A percentile compares a stretch with the other conserved stretches of the same genome.
Evolutionary conservation across 2,888 invertebrate species (phyloP).

Genomic region (Linyphia triangularis): DNA sequence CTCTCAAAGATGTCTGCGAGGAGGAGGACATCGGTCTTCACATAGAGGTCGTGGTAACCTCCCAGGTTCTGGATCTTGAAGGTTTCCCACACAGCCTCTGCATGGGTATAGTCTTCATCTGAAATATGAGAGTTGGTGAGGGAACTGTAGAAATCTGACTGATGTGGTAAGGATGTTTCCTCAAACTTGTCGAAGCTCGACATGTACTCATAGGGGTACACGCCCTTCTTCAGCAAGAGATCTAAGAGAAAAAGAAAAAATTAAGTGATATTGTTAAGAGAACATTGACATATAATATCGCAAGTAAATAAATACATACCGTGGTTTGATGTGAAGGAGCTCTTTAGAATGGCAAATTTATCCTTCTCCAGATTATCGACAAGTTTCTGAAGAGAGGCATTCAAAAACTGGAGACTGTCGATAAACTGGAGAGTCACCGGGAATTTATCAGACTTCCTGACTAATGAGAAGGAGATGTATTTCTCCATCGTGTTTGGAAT

Average conservation of each 20-base stretch:
- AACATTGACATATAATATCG: too few species aligned
- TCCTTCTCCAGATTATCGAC: neutral
- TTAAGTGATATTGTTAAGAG: slow-evolving; percentile 63
- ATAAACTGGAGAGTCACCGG: neutral
- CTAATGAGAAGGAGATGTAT: neutral
- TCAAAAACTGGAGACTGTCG: neutral
- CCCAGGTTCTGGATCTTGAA: slow-evolving; percentile 76
- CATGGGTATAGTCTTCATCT: slow-evolving; percentile 76
- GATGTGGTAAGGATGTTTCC: neutral
- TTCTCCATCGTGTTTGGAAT: slow-evolving; percentile 1
- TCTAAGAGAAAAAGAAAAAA: slow-evolving; percentile 76
- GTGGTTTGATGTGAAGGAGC: slow-evolving; percentile 72
- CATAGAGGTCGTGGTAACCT: slow-evolving; percentile 77
- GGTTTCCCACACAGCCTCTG: slow-evolving; percentile 76
- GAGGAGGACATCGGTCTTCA: slow-evolving; percentile 77
- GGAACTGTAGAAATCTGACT: neutral
- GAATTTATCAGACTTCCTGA: too few species aligned
- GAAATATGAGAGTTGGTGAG: neutral
- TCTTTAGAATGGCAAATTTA: slow-evolving; percentile 40
- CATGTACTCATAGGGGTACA: slow-evolving; percentile 34
- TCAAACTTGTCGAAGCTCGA: neutral
- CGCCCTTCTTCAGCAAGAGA: slow-evolving; percentile 72
- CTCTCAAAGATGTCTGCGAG: slow-evolving; percentile 78
- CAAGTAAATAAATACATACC: too few species aligned
- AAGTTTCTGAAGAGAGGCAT: neutral